Evolutionary conservation across 2,888 invertebrate species (phyloP).

Genomic region (Girardia tigrina): DNA sequence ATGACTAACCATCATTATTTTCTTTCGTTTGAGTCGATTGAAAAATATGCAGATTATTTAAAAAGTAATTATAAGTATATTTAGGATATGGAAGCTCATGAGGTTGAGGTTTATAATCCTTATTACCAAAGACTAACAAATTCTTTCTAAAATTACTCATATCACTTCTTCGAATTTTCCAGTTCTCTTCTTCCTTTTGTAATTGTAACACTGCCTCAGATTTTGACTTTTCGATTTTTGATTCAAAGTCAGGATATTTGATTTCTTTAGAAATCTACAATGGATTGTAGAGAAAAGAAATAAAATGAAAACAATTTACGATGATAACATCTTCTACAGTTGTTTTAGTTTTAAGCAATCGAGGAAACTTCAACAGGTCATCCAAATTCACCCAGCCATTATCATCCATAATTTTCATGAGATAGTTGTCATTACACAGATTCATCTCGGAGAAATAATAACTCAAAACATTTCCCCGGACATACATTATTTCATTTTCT

Average conservation of each 20-base stretch:
- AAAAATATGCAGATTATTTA: neutral
- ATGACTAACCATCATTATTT: neutral
- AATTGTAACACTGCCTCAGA: neutral
- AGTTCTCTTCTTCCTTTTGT: neutral
- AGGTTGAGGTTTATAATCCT: neutral
- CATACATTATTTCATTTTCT: neutral
- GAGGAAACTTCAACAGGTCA: neutral
- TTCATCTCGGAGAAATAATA: conserved; percentile 5
- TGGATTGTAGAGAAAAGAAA: neutral
- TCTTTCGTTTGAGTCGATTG: neutral
- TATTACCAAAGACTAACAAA: neutral
- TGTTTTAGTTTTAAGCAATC: neutral
- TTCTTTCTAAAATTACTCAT: neutral
- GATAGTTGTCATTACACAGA: neutral
- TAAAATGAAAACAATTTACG: neutral
- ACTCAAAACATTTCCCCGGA: neutral
- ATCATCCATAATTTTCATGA: conserved; percentile 5
- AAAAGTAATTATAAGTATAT: conserved; percentile 15
- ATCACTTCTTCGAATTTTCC: conserved; percentile 1
- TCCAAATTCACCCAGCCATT: neutral
- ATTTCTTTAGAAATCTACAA: neutral
- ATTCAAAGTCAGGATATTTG: neutral
- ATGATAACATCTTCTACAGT: neutral
- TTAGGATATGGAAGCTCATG: neutral
- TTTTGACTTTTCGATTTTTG: neutral